Evolutionary conservation across 2,113 vertebrate genomes (phyloP), one percentile per base, ranked within the genome.

Genomic region (Myotis lucifugus): DNA sequence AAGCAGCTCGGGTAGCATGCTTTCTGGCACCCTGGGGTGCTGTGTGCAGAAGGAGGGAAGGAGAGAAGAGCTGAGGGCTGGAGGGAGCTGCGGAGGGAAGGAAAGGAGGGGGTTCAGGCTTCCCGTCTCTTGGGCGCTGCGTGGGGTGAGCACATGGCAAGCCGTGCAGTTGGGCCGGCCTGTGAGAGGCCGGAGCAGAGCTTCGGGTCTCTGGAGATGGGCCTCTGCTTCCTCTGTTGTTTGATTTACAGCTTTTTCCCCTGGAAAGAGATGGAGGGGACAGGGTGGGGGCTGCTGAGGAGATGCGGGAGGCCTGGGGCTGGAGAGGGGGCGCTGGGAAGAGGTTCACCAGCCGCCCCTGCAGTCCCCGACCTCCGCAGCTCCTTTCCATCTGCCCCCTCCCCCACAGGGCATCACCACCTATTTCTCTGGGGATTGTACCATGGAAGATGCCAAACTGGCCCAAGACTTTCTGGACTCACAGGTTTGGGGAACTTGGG

Each of bases 361-460:
- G 54, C 34, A n/a, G 17, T 52, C 12, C 32, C 42, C 3, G 1
- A 9, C 42, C 74, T 14, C 17, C 0, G 18, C 29, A 19, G 1
- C 18, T 61, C 21, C 25, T 15, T 66, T 5, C 15, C 25, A 6
- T 13, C 48, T 46, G 29, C 13, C 15, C 1, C 18, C 32, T 96
- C 23, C 37, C 73, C 95, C 34, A 83, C 93, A 99, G 99, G 99
- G 99, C 50, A 98, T 99, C 90, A 99, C 99, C 25, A 99, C 99
- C 23, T 99, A 99, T 95, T 99, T 99, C 98, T 99, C 99, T 90
- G 99, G 98, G 59, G 98, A 99, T 97, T 99, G 99, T 96, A 96
- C 97, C 77, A 97, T 99, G 97, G 98, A 99, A 89, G 99, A 99
- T 94, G 99, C 99, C 70, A 98, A 99, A 97, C 95, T 99, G 92